These are phyloP conservation scores for Hypocryptadius cinnamomeus DNA, from an alignment of 2,113 vertebrate species.

Conservation along the genomic window DNA sequence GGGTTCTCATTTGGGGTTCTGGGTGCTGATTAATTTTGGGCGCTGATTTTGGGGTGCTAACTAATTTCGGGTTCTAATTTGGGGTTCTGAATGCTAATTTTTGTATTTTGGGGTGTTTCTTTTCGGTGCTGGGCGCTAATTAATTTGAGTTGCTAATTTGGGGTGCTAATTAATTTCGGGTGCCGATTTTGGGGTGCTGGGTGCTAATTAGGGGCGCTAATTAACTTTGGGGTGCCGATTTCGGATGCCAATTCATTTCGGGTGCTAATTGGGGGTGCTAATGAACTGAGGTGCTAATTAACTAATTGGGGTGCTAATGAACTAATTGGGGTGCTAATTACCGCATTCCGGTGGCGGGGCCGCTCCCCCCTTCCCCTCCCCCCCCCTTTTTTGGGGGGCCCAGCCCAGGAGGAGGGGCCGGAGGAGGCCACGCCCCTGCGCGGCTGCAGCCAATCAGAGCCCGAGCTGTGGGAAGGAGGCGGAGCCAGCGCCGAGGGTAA, in stretches of 20 bases:
- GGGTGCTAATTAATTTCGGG: background rate
- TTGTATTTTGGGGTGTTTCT: no score
- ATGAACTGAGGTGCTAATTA: background rate
- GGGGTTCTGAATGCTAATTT: no score
- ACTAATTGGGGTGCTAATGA: background rate
- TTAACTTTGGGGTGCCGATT: background rate
- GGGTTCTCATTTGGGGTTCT: no score
- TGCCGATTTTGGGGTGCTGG: background rate
- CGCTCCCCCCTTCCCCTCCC: background rate
- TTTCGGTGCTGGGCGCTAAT: no score
- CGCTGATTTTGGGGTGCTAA: no score
- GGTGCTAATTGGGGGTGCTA: background rate
- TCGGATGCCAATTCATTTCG: background rate
- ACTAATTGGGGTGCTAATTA: background rate
- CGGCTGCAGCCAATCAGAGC: constrained; percentile 63
- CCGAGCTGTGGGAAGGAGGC: constrained; percentile 65
- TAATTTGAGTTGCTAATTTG: no score
- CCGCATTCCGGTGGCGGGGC: background rate
- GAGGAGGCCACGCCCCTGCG: constrained; percentile 37
- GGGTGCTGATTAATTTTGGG: no score
- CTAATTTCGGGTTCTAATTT: no score
- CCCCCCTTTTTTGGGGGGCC: background rate
- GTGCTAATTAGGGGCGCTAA: background rate
- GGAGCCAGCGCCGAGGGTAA: background rate
- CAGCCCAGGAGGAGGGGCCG: background rate